Conservation (phyloP, 2,797 vertebrate species). For the Phrynocephalus forsythii region DNA sequence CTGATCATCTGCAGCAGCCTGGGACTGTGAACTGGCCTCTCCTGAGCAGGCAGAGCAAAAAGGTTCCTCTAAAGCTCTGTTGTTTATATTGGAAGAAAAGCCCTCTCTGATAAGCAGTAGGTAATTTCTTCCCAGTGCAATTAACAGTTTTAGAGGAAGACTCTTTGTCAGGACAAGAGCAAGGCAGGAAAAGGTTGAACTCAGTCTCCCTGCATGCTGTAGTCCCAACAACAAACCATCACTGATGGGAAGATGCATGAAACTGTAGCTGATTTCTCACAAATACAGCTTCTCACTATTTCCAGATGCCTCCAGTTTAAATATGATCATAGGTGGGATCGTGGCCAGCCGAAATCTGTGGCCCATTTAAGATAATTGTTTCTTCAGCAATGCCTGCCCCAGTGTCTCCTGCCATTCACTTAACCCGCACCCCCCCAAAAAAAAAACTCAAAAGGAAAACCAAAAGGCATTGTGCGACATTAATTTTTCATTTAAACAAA, state of each 20-base stretch:
- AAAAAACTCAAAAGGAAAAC: background rate
- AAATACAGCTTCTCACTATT: background rate
- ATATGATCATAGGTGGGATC: background rate
- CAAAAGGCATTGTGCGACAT: background rate
- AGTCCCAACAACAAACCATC: background rate
- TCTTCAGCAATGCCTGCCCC: background rate
- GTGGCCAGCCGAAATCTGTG: background rate
- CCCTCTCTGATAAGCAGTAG: background rate
- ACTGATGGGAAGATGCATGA: background rate
- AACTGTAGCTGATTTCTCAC: background rate
- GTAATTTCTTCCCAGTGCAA: background rate
- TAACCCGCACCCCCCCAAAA: background rate
- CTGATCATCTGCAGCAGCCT: background rate
- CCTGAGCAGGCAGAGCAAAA: conserved; percentile 3
- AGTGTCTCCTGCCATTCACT: no score
- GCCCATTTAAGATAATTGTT: background rate
- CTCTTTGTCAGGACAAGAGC: background rate
- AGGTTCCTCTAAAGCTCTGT: background rate
- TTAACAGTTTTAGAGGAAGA: background rate
- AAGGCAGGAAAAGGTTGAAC: background rate
- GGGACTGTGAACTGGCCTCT: no score
- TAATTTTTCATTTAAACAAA: background rate
- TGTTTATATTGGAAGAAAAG: conserved; percentile 1
- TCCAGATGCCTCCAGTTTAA: background rate
- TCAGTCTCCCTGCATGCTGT: background rate